Percentiles rank a stretch among this genome's conserved stretches.
These are phyloP conservation scores for Gallinago stenura DNA, from an alignment of 2,797 vertebrate species.

Conservation along the genomic window DNA sequence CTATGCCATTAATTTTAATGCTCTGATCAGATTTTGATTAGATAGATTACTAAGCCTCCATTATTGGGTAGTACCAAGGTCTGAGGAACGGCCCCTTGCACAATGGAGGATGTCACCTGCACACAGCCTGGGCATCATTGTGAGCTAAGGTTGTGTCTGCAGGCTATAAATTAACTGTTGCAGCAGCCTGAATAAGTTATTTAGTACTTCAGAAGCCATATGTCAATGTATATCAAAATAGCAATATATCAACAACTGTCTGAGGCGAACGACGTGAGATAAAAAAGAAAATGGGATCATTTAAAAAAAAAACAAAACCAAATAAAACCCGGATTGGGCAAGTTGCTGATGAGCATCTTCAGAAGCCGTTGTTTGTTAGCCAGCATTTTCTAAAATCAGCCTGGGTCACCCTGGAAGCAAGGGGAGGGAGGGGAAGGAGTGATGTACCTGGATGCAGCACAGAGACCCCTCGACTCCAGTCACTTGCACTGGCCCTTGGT, in stretches of 20 bases:
- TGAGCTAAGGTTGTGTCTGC: background rate
- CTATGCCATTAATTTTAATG: background rate
- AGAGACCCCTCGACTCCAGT: background rate
- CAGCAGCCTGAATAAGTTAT: conserved; percentile 22
- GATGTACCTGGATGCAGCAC: background rate
- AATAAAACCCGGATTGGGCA: background rate
- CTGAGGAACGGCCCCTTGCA: background rate
- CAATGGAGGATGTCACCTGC: conserved; percentile 1
- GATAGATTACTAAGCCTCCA: conserved; percentile 42
- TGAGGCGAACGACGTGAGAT: background rate
- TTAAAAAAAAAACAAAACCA: background rate
- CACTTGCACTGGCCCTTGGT: background rate
- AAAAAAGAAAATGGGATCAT: conserved; percentile 8
- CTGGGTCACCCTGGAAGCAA: background rate
- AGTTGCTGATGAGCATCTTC: background rate
- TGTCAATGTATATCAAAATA: conserved; percentile 45
- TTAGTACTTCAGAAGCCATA: conserved; percentile 22
- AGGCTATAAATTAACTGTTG: conserved; percentile 43
- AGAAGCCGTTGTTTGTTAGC: background rate
- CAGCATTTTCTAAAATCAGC: background rate
- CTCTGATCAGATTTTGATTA: conserved; percentile 20
- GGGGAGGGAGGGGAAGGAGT: background rate
- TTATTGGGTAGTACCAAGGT: background rate
- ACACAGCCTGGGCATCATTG: background rate
- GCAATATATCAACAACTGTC: conserved; percentile 27